A percentile compares a stretch with the other conserved stretches of the same genome.
These are phyloP conservation scores for Caenorhabditis uteleia DNA, from an alignment of 2,888 invertebrate species.

Conservation along the genomic window DNA sequence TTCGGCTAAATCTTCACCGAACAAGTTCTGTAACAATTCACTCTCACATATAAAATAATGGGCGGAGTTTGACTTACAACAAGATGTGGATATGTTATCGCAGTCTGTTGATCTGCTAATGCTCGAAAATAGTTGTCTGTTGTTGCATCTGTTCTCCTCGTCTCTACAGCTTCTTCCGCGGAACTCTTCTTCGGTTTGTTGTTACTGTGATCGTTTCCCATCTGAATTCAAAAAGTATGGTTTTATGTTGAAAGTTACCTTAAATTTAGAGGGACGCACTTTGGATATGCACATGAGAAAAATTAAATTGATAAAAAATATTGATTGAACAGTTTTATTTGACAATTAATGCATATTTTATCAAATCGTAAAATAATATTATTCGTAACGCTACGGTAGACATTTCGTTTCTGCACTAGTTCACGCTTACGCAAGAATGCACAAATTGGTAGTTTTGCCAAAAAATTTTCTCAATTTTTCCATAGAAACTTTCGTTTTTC, in stretches of 20 bases:
- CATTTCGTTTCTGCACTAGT: background rate
- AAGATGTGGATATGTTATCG: background rate
- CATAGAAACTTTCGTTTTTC: no score
- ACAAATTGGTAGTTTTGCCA: background rate
- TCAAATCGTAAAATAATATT: no score
- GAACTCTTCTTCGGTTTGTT: background rate
- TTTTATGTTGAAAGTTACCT: background rate
- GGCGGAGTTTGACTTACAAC: background rate
- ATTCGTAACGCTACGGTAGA: constrained; percentile 9
- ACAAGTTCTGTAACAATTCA: constrained; percentile 20
- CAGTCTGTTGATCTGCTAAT: constrained; percentile 7
- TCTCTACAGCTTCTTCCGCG: background rate
- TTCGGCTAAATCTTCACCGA: constrained; percentile 40
- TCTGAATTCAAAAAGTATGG: constrained; percentile 12
- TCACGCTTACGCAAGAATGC: constrained; percentile 22
- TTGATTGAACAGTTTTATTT: no score
- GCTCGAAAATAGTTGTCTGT: constrained; percentile 13
- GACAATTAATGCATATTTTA: no score
- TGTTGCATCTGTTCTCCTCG: background rate
- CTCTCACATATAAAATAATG: background rate
- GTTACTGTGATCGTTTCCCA: constrained; percentile 29
- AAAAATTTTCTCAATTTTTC: constrained; percentile 8
- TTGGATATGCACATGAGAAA: no score
- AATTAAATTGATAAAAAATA: no score
- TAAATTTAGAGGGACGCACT: background rate